Evolutionary conservation across 2,113 vertebrate species (phyloP), one percentile per base, ranked within the genome.

Genomic region (Lethenteron camtschaticum): DNA sequence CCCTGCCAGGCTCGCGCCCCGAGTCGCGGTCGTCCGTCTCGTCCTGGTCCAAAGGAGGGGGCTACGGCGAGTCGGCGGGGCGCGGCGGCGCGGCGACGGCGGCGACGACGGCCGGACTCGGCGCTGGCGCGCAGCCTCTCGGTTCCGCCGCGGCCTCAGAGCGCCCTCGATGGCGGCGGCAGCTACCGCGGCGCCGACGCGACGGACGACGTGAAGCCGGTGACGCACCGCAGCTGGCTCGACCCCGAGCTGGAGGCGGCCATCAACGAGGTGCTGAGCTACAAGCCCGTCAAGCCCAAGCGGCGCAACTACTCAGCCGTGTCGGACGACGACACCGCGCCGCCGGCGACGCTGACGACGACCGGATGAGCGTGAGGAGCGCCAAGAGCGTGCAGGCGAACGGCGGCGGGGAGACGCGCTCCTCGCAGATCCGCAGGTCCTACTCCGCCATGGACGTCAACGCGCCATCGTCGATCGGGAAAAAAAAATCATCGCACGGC

Each of bases 231-330:
- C 70, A 88, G 82, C 77, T 95, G 87, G 78, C 82, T 97, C 0
- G 90, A 97, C 76, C 90, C 91, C 0, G 89, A 90, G 74, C 79
- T 96, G 75, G 92, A 97, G 74, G 87, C 88, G 0, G 89, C 92
- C 70, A 95, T 97, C 77, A 86, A 84, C 2, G 92, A 97, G 75
- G 90, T 97, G 20, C 76, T 97, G 74, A 95, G 80, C 77, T 96
- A 90, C 78, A 87, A 87, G 76, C 86, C 88, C 1, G 78, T 79
- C 71, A 74, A 79, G 13, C 84, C 85, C 68, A 84, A 85, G 77
- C 81, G 83, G 70, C 83, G 77, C 68, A 85, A 85, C 74, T 78
- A 85, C 69, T 87, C 85, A 58, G 78, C 76, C 0, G 85, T 87
- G 71, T 89, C 87, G 0, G 89, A 85, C 2, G 68, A 56, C 9